A percentile compares a stretch with the other conserved stretches of the same genome.
Evolutionary conservation across 2,113 vertebrate genomes (phyloP).

Genomic region (Indicator maculatus): DNA sequence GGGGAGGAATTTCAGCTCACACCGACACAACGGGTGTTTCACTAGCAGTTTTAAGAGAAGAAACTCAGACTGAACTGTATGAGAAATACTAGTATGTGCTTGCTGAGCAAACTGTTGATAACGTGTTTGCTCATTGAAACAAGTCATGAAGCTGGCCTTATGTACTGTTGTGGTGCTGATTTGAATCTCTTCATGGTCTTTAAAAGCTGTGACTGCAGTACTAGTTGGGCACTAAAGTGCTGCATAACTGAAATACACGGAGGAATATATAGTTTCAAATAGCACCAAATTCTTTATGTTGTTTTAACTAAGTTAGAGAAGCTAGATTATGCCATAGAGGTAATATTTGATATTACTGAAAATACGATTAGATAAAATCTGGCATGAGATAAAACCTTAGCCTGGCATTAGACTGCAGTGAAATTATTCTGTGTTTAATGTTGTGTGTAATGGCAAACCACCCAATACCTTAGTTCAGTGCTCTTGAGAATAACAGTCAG

Average conservation of each 20-base stretch:
- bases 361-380: not conserved
- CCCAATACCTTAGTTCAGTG: not conserved
- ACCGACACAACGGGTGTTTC: no score
- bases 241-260: not conserved
- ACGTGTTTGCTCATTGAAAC: not conserved
- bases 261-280: not conserved
- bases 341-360: not conserved
- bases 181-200: not conserved
- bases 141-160: not conserved
- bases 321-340: not conserved
- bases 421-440: not conserved
- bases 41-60: not conserved
- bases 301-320: not conserved
- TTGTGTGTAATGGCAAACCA: not conserved
- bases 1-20: no score
- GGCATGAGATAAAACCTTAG: not conserved
- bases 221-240: not conserved
- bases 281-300: not conserved
- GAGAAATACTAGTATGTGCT: not conserved
- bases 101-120: not conserved
- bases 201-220: not conserved
- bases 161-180: not conserved
- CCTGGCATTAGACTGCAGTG: not conserved
- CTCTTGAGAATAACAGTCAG: not conserved
- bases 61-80: not conserved